Percentiles rank a stretch among this genome's conserved stretches.
Conservation (phyloP, 2,888 invertebrate species). For the Sphaeridia pumilis region DNA sequence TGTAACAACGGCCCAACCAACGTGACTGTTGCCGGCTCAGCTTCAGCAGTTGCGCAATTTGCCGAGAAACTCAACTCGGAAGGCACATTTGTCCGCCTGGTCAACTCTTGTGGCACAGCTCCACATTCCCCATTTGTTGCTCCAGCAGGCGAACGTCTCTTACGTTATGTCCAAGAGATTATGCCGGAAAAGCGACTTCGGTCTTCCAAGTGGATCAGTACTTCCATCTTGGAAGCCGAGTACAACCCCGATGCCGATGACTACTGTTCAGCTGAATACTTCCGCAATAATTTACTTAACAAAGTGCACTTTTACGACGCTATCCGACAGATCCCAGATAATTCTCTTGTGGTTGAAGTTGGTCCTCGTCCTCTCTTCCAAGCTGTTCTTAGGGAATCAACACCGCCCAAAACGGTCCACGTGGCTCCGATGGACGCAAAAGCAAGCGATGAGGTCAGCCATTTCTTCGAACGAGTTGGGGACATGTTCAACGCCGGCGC, state of each 20-base stretch:
- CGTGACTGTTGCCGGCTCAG: constrained; percentile 84
- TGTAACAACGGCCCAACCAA: constrained; percentile 91
- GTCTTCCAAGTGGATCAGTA: constrained; percentile 7
- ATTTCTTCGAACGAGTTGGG: background rate
- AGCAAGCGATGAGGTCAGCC: background rate
- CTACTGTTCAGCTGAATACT: background rate
- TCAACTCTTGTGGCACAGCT: constrained; percentile 68
- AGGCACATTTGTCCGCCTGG: constrained; percentile 67
- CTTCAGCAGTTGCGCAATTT: constrained; percentile 53
- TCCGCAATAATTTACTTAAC: background rate
- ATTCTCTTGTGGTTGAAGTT: constrained; percentile 1
- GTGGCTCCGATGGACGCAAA: background rate
- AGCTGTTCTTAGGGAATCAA: background rate
- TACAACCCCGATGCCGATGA: background rate
- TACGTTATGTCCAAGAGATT: background rate
- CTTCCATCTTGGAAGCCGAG: background rate
- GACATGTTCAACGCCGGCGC: background rate
- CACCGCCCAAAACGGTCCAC: background rate
- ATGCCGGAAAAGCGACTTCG: background rate
- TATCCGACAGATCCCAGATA: background rate
- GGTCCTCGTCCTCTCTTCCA: background rate
- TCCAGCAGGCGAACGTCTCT: background rate
- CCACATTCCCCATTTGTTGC: constrained; percentile 81
- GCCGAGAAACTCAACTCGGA: constrained; percentile 56
- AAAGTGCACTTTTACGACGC: background rate